Percentiles rank a stretch among this genome's conserved stretches.
phyloP scores from a whole-genome alignment of 1,140 invertebrate genomes.

The Galleria mellonella region DNA sequence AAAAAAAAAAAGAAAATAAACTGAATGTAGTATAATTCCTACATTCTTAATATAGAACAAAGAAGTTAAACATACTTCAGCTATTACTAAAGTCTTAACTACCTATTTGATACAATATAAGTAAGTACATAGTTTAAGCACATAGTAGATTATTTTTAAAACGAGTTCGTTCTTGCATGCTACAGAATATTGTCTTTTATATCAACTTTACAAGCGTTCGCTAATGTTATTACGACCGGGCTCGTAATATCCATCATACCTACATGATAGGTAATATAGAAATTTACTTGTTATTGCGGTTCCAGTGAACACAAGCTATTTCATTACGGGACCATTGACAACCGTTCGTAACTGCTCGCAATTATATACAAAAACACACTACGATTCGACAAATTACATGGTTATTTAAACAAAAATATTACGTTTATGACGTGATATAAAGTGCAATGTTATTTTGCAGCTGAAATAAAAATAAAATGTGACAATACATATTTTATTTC shows the following conservation, averaged over 20 bases:
- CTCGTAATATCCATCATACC: conserved; percentile 15
- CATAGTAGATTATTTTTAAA: too few species aligned
- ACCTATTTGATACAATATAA: too few species aligned
- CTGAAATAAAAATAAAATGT: conserved; percentile 1
- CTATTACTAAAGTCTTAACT: too few species aligned
- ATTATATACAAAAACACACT: conserved; percentile 42
- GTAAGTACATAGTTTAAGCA: too few species aligned
- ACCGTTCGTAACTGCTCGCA: conserved; percentile 43
- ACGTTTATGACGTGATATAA: neutral
- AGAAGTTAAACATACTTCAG: too few species aligned
- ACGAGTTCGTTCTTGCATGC: too few species aligned
- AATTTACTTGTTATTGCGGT: conserved; percentile 27
- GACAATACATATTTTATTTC: neutral
- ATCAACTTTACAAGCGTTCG: neutral
- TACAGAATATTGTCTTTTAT: too few species aligned
- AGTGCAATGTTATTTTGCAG: neutral
- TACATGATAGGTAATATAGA: conserved; percentile 24
- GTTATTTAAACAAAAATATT: conserved; percentile 5
- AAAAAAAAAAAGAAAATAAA: too few species aligned
- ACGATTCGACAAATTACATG: conserved; percentile 29
- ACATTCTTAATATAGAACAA: too few species aligned
- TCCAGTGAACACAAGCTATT: conserved; percentile 38
- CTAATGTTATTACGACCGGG: conserved; percentile 17
- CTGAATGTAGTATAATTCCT: too few species aligned
- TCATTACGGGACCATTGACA: conserved; percentile 52